Evolutionary conservation across 1,140 invertebrate species (phyloP), one percentile per base, ranked within the genome.

Genomic region (Littorina saxatilis): DNA sequence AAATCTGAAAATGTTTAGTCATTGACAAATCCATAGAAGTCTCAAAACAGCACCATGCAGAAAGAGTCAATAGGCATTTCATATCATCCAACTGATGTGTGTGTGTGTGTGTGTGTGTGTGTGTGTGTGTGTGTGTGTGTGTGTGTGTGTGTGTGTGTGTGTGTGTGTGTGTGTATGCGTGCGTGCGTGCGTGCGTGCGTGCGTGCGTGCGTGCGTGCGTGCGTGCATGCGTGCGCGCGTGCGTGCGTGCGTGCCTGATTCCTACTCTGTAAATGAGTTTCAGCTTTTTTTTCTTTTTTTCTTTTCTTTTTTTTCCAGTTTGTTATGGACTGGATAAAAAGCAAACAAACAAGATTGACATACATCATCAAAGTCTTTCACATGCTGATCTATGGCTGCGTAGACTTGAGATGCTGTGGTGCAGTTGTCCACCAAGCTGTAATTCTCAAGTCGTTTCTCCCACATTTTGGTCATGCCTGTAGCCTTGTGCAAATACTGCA

Each of bases 301-400:
- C n/a, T 72, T 27, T 39, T 5, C 23, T 9, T 58, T 15, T 23
- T 5, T 58, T 15, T 43, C 17, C 23, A 20, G n/a, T 5, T 72
- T 13, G 15, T 5, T 72, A 27, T 72, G 29, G 68, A 9, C 27
- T n/a, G n/a, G 11, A 5, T 43, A 27, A 9, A 47, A 73, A 5
- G 13, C 23, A 37, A 47, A 7, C 29, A 52, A 47, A 13, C 15
- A 35, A 23, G 20, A 52, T 9, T 9, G 20, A 37, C 82, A 43
- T 50, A 85, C 86, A 70, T 82, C 76, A 35, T 79, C 74, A 70
- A 82, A 86, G 39, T 86, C 85, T 17, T 47, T 55, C 17, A 88
- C 32, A 58, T 84, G 66, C 5, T 61, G 29, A 47, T 80, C 43
- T 11, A 86, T 84, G 35, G 77, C 83, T 0, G 50, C 13, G 43